phyloP scores from a whole-genome alignment of 1,140 invertebrate species.

The Orius insidiosus region DNA sequence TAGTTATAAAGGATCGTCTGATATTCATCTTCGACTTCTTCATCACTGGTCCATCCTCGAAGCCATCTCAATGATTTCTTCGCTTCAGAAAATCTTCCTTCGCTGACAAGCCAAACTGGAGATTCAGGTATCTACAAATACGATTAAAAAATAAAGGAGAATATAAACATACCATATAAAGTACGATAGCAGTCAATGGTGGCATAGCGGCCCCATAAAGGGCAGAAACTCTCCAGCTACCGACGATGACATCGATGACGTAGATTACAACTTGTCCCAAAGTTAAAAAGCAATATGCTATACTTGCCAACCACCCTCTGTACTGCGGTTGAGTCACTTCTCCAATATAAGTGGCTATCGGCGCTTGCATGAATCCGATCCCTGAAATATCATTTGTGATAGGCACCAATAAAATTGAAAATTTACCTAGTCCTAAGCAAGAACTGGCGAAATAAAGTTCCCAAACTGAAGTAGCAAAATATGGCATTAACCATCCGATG shows the following conservation, averaged over 20 bases:
- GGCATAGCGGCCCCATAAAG: conserved; percentile 10
- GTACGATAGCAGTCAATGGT: conserved; percentile 2
- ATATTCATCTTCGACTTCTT: conserved; percentile 29
- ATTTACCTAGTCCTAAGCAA: conserved; percentile 22
- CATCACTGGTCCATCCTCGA: conserved; percentile 29
- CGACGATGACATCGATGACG: conserved; percentile 11
- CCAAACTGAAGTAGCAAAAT: conserved; percentile 15
- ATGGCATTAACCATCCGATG: conserved; percentile 19
- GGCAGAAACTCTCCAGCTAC: conserved; percentile 13
- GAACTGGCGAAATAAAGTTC: conserved; percentile 18
- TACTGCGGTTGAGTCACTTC: conserved; percentile 29
- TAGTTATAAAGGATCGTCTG: conserved; percentile 11
- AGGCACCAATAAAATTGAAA: conserved; percentile 27
- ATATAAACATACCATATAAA: conserved; percentile 6
- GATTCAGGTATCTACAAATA: conserved; percentile 36
- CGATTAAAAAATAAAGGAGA: not conserved
- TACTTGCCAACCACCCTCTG: conserved; percentile 14
- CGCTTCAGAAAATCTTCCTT: conserved; percentile 29
- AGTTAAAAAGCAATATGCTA: conserved; percentile 14
- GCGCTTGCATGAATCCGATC: conserved; percentile 33
- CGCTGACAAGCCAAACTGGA: conserved; percentile 39
- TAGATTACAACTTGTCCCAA: conserved; percentile 16
- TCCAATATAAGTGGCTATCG: conserved; percentile 32
- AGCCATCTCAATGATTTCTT: conserved; percentile 29
- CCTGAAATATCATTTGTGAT: conserved; percentile 18